phyloP scores from a whole-genome alignment of 2,888 invertebrate species.

The Drosophila incognita region DNA sequence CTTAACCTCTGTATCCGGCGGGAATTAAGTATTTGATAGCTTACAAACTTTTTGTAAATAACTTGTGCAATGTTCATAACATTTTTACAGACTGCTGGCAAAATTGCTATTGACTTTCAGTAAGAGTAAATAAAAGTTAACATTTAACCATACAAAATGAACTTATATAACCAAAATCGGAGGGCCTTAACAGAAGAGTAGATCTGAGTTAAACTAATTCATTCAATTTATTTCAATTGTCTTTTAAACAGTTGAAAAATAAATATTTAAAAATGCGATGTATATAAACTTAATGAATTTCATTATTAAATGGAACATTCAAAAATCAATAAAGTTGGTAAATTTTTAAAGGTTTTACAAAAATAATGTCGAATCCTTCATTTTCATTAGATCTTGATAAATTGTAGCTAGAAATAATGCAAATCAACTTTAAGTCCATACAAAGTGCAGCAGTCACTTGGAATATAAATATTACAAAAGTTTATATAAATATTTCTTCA shows the following conservation, averaged over 20 bases:
- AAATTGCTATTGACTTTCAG: background rate
- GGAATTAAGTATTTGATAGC: slow-evolving; percentile 16
- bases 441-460: background rate
- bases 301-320: too few species aligned
- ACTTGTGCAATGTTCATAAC: slow-evolving; percentile 5
- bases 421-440: background rate
- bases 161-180: background rate
- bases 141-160: background rate
- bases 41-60: slow-evolving; percentile 8
- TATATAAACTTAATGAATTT: background rate
- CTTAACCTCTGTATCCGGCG: slow-evolving; percentile 12
- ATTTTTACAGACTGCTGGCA: background rate
- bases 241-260: background rate
- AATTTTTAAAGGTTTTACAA: background rate
- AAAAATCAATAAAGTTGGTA: background rate
- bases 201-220: too few species aligned
- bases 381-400: background rate
- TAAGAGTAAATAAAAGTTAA: background rate
- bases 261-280: too few species aligned
- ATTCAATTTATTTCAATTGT: background rate
- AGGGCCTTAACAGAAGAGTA: background rate
- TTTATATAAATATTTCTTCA: background rate
- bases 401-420: background rate
- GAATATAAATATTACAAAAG: background rate
- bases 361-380: background rate